Evolutionary conservation across 2,888 invertebrate genomes (phyloP).

Genomic region (Platynereis dumerilii): DNA sequence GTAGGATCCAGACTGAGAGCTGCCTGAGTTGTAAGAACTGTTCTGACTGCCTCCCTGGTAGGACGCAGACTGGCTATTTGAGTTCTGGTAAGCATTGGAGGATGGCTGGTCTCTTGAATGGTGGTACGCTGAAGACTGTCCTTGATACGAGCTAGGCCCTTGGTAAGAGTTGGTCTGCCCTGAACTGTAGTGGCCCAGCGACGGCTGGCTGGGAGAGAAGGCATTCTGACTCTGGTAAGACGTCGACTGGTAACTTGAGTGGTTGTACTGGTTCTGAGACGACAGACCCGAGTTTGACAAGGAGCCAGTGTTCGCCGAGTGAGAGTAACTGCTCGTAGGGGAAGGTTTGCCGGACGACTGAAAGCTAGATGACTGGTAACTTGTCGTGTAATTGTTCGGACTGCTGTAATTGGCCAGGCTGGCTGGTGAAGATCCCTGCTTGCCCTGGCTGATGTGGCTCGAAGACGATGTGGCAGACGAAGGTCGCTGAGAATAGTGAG

Average conservation of each 20-base stretch:
- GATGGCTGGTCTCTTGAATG: slow-evolving; percentile 34
- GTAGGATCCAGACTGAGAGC: slow-evolving; percentile 35
- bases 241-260: slow-evolving; percentile 39
- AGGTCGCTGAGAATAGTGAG: slow-evolving; percentile 27
- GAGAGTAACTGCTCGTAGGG: slow-evolving; percentile 35
- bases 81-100: slow-evolving; percentile 20
- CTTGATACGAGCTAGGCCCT: slow-evolving; percentile 22
- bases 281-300: slow-evolving; percentile 5
- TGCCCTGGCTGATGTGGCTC: slow-evolving; percentile 9
- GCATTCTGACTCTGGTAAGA: slow-evolving; percentile 50
- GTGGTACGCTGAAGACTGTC: slow-evolving; percentile 29
- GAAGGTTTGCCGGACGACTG: slow-evolving; percentile 40
- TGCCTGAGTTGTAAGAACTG: slow-evolving; percentile 27
- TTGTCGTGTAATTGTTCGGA: slow-evolving; percentile 25
- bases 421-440: slow-evolving; percentile 17
- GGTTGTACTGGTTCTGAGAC: slow-evolving; percentile 24
- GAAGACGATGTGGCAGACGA: slow-evolving; percentile 7
- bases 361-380: slow-evolving; percentile 32
- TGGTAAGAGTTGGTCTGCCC: slow-evolving; percentile 43
- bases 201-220: slow-evolving; percentile 38
- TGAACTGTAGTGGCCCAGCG: no score
- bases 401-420: slow-evolving; percentile 32
- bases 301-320: slow-evolving; percentile 28
- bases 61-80: slow-evolving; percentile 25
- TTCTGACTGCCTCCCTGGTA: neutral